Evolutionary conservation across 2,113 vertebrate genomes (phyloP).

Genomic region (Oreotrochilus melanogaster): DNA sequence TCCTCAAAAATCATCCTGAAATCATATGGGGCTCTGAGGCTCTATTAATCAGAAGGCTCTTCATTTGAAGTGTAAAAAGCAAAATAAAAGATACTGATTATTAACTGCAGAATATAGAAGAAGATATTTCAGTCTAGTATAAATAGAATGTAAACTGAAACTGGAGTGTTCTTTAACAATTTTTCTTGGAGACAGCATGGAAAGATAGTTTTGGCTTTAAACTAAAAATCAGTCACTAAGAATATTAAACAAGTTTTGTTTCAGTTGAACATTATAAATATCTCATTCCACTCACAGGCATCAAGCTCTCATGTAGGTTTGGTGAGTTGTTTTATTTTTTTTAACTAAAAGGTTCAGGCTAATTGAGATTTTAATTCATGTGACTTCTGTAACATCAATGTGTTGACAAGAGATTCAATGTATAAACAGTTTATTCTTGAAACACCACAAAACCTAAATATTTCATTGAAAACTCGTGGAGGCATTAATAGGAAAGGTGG

Average conservation of each 20-base stretch:
- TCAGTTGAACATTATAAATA: not conserved
- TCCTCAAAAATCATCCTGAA: not conserved
- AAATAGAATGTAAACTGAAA: not conserved
- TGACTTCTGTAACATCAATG: constrained; percentile 49
- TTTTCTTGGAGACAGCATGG: not conserved
- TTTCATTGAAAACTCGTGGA: constrained; percentile 69
- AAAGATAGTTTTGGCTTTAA: not conserved
- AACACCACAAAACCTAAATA: constrained; percentile 67
- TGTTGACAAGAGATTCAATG: constrained; percentile 45
- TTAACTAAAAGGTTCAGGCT: constrained; percentile 41
- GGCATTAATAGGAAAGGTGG: constrained; percentile 34
- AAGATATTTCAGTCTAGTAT: not conserved
- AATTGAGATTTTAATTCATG: constrained; percentile 50
- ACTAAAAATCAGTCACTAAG: not conserved
- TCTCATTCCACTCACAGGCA: not conserved
- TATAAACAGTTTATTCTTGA: constrained; percentile 57
- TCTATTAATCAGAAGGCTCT: not conserved
- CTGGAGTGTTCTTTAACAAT: not conserved
- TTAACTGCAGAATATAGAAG: not conserved
- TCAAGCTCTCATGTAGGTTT: not conserved
- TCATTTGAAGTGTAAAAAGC: not conserved
- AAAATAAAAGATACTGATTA: not conserved
- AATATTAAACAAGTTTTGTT: not conserved
- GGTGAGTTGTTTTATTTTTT: not conserved
- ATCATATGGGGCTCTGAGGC: not conserved